Conservation (phyloP, 2,888 invertebrate genomes). For the Papilio elwesi region DNA sequence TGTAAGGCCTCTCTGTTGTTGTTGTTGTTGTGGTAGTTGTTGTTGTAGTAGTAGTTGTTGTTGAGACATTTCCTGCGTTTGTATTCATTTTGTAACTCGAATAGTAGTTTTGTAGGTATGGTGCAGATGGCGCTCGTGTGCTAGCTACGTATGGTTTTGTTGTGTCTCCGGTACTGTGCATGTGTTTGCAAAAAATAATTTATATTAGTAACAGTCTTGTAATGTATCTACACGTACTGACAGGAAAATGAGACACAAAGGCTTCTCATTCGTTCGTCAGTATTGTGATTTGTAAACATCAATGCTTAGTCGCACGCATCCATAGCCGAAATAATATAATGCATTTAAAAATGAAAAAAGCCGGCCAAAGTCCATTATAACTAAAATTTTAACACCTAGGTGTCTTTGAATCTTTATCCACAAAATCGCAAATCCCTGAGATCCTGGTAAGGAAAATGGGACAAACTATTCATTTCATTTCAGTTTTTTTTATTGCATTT, state of each 20-base stretch:
- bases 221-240: constrained; percentile 64
- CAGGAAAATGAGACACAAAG: constrained; percentile 57
- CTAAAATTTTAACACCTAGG: too few relatives aligned
- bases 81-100: constrained; percentile 52
- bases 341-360: too few relatives aligned
- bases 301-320: background rate
- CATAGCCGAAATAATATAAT: background rate
- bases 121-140: constrained; percentile 60
- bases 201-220: constrained; percentile 61
- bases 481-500: too few relatives aligned
- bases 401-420: too few relatives aligned
- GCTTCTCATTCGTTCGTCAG: constrained; percentile 61
- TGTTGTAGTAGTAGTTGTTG: constrained; percentile 49
- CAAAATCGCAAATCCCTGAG: too few relatives aligned
- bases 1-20: constrained; percentile 59
- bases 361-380: too few relatives aligned
- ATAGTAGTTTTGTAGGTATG: constrained; percentile 58
- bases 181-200: constrained; percentile 59
- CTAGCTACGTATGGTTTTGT: constrained; percentile 77
- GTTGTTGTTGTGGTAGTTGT: constrained; percentile 49
- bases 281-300: constrained; percentile 54
- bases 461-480: too few relatives aligned
- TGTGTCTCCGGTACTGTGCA: constrained; percentile 74
- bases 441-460: too few relatives aligned
- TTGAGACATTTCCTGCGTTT: constrained; percentile 44